A percentile compares a stretch with the other conserved stretches of the same genome.
These are phyloP conservation scores for Hirudinaria manillensis DNA, from an alignment of 2,888 invertebrate species.

Conservation along the genomic window DNA sequence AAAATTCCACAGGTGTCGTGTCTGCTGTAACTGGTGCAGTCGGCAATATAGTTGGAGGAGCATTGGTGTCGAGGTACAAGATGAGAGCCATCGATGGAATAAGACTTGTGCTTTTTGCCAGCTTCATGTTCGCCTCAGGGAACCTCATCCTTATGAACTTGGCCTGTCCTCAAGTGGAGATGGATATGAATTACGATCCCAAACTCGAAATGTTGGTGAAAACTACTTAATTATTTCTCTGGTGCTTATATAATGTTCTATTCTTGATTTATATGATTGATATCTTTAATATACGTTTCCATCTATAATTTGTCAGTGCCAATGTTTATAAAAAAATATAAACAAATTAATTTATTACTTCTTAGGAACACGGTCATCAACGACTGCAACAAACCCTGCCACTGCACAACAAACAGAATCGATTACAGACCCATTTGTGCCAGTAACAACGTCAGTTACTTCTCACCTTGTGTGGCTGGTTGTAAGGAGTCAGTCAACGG, in stretches of 20 bases:
- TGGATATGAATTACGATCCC: constrained; percentile 25
- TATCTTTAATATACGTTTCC: too few species aligned
- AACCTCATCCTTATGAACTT: constrained; percentile 32
- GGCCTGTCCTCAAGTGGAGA: constrained; percentile 37
- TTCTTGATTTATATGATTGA: too few species aligned
- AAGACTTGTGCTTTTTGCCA: constrained; percentile 30
- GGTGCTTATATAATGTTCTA: too few species aligned
- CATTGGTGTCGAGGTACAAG: constrained; percentile 34
- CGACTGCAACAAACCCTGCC: constrained; percentile 34
- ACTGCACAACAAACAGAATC: constrained; percentile 30
- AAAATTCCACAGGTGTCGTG: constrained; percentile 27
- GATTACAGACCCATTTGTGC: constrained; percentile 36
- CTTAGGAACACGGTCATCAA: constrained; percentile 34
- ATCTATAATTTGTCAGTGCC: too few species aligned
- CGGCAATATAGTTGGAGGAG: constrained; percentile 36
- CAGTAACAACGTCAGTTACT: constrained; percentile 35
- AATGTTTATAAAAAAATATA: too few species aligned
- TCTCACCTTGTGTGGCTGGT: constrained; percentile 38
- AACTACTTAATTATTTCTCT: too few species aligned
- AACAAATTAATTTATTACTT: too few species aligned
- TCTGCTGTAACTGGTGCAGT: constrained; percentile 34
- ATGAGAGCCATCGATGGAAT: constrained; percentile 30
- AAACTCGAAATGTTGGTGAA: too few species aligned
- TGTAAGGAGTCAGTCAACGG: constrained; percentile 33
- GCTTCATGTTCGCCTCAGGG: constrained; percentile 12